Evolutionary conservation across 53 echinoderm and acorn worm species (phyloP).

Genomic region (Stichopus horrens): DNA sequence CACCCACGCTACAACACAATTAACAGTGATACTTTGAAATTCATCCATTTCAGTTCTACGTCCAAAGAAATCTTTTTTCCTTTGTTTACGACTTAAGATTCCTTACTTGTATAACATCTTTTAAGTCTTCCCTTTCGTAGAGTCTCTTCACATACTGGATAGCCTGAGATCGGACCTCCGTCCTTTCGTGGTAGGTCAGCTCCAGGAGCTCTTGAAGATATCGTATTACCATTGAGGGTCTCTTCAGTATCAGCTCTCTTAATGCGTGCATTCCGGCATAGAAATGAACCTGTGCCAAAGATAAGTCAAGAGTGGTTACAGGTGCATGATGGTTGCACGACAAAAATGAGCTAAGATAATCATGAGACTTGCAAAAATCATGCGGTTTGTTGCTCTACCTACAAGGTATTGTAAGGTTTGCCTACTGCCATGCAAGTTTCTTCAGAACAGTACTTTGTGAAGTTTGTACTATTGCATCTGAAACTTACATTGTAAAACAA

Average conservation of each 20-base stretch:
- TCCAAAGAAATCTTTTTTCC: no score
- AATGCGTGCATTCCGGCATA: constrained; percentile 93
- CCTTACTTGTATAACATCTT: constrained; percentile 76
- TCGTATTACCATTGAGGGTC: constrained; percentile 76
- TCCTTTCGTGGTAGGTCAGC: constrained; percentile 83
- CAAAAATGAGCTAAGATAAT: not conserved
- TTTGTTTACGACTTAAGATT: not conserved
- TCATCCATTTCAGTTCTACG: no score
- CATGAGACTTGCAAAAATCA: not conserved
- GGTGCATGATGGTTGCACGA: not conserved
- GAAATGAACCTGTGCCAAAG: constrained; percentile 68
- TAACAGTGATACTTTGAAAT: not conserved
- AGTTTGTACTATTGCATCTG: no score
- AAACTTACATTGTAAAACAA: no score
- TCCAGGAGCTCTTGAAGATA: constrained; percentile 90
- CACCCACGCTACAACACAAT: constrained; percentile 3
- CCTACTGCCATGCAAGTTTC: no score
- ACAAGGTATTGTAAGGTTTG: no score
- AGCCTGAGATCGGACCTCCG: constrained; percentile 93
- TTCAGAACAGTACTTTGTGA: no score
- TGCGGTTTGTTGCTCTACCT: no score
- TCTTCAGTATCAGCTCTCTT: constrained; percentile 87
- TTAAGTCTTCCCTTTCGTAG: constrained; percentile 87
- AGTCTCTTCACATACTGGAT: constrained; percentile 94
- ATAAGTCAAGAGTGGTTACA: not conserved